These are phyloP conservation scores for Nomada lathburiana DNA, from an alignment of 2,888 invertebrate species.

Conservation along the genomic window DNA sequence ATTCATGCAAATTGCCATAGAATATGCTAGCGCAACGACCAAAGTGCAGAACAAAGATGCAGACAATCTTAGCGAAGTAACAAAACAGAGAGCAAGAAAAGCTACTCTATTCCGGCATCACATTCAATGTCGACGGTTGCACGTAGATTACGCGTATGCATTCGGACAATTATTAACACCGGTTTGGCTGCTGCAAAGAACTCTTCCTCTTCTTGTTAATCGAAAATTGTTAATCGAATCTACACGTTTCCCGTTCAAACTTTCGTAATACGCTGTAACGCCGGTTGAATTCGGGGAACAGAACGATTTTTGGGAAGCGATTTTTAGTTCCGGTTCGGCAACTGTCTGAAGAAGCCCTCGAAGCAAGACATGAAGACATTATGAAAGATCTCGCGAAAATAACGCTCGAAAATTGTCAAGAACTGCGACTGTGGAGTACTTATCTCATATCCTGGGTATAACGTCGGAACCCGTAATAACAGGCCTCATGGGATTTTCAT, in stretches of 20 bases:
- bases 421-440: too few species aligned
- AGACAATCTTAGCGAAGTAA: neutral
- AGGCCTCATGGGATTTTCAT: too few species aligned
- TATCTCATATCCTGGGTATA: too few species aligned
- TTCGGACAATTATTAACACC: conserved; percentile 21
- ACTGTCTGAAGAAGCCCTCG: neutral
- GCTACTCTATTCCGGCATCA: conserved; percentile 5
- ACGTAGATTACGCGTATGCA: conserved; percentile 32
- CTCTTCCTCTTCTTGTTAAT: conserved; percentile 42
- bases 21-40: conserved; percentile 4
- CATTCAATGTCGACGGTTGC: conserved; percentile 65
- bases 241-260: conserved; percentile 5
- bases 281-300: too few species aligned
- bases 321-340: neutral
- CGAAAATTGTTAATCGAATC: conserved; percentile 34
- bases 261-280: conserved; percentile 26
- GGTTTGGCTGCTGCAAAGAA: conserved; percentile 20
- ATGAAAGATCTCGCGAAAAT: too few species aligned
- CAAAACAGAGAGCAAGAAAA: conserved; percentile 25
- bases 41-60: neutral
- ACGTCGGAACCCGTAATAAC: too few species aligned
- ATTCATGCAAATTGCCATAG: conserved; percentile 70
- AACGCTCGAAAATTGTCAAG: too few species aligned
- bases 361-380: too few species aligned
- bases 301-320: neutral